A percentile compares a stretch with the other conserved stretches of the same genome.
These are phyloP conservation scores for Excalfactoria chinensis DNA, from an alignment of 2,113 vertebrate genomes.

Conservation along the genomic window DNA sequence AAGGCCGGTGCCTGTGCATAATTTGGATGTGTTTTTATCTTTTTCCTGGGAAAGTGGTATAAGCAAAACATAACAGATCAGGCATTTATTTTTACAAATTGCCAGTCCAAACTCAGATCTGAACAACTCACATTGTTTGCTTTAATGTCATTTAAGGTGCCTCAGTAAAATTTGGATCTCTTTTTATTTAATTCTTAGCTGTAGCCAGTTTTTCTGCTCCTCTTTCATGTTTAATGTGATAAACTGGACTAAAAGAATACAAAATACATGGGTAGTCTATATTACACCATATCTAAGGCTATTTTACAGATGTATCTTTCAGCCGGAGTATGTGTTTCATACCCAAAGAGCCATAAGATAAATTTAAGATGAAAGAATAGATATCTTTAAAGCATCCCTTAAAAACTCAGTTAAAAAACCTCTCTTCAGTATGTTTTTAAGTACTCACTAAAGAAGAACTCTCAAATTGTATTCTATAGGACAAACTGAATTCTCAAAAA, in stretches of 20 bases:
- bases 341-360: background rate
- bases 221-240: background rate
- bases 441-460: background rate
- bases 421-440: background rate
- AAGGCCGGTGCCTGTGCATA: background rate
- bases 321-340: background rate
- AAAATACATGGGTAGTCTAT: background rate
- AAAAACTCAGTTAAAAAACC: background rate
- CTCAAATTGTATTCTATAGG: background rate
- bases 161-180: background rate
- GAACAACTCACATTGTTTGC: background rate
- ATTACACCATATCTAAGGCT: background rate
- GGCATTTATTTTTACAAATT: background rate
- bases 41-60: background rate
- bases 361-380: background rate
- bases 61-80: background rate
- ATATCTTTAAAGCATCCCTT: background rate
- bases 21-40: background rate
- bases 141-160: background rate
- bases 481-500: background rate
- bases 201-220: background rate
- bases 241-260: background rate
- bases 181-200: background rate
- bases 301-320: background rate
- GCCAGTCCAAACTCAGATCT: background rate